phyloP scores from a whole-genome alignment of 2,113 vertebrate species.

The Pagrus major region DNA sequence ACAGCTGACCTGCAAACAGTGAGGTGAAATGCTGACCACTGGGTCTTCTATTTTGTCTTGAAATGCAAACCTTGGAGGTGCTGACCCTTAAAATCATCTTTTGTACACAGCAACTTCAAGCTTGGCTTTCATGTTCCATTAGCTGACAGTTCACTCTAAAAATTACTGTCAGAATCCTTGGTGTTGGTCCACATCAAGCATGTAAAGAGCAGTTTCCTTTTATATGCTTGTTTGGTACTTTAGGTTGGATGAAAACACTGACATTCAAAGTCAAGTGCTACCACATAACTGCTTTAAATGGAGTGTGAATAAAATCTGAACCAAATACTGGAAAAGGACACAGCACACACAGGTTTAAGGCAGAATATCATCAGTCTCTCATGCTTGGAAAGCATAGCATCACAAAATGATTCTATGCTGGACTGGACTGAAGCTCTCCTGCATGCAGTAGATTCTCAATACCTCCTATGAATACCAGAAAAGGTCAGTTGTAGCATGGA shows the following conservation, averaged over 20 bases:
- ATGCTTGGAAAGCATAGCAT: not conserved
- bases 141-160: not conserved
- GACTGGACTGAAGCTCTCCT: not conserved
- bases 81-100: not conserved
- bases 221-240: not conserved
- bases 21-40: not conserved
- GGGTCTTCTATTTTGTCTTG: not conserved
- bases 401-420: conserved; percentile 13
- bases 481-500: not conserved
- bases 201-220: not conserved
- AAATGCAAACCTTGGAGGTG: not conserved
- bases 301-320: conserved; percentile 5
- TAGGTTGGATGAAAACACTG: not conserved
- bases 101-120: not conserved
- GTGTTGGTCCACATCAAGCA: not conserved
- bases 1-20: not conserved
- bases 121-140: not conserved
- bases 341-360: not conserved
- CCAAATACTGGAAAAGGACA: not conserved
- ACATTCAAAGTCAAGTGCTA: conserved; percentile 15
- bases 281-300: not conserved
- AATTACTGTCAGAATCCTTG: not conserved
- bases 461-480: not conserved
- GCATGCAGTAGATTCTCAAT: not conserved
- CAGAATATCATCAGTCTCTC: not conserved